These are phyloP conservation scores for Drosophila emarginata DNA, from an alignment of 2,888 invertebrate species.

Conservation along the genomic window DNA sequence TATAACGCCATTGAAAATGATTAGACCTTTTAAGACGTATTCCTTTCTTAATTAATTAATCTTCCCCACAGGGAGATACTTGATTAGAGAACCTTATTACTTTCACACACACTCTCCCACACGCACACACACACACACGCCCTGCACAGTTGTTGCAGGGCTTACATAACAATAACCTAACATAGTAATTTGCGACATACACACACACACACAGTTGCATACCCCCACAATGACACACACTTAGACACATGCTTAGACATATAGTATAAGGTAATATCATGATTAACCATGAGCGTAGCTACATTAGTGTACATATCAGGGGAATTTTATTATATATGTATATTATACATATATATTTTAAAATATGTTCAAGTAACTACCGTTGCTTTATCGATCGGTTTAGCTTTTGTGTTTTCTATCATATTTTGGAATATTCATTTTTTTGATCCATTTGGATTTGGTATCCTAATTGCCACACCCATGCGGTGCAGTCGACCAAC, in stretches of 20 bases:
- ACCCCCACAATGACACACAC: too few relatives aligned
- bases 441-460: not conserved
- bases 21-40: not conserved
- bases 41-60: slow-evolving; percentile 5
- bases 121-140: not conserved
- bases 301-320: not conserved
- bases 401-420: too few relatives aligned
- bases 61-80: slow-evolving; percentile 28
- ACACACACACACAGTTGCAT: not conserved
- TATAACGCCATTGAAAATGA: not conserved
- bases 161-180: not conserved
- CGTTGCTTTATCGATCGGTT: too few relatives aligned
- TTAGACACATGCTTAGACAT: not conserved
- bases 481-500: not conserved
- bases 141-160: not conserved
- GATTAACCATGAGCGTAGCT: not conserved
- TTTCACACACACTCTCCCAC: not conserved
- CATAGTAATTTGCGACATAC: not conserved
- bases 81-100: slow-evolving; percentile 9
- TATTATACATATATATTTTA: too few relatives aligned
- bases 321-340: too few relatives aligned
- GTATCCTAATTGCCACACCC: not conserved
- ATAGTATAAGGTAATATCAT: not conserved
- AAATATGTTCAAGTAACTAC: too few relatives aligned
- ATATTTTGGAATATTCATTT: too few relatives aligned